These are phyloP conservation scores for Empidonax traillii DNA, from an alignment of 2,113 vertebrate species.

Conservation along the genomic window DNA sequence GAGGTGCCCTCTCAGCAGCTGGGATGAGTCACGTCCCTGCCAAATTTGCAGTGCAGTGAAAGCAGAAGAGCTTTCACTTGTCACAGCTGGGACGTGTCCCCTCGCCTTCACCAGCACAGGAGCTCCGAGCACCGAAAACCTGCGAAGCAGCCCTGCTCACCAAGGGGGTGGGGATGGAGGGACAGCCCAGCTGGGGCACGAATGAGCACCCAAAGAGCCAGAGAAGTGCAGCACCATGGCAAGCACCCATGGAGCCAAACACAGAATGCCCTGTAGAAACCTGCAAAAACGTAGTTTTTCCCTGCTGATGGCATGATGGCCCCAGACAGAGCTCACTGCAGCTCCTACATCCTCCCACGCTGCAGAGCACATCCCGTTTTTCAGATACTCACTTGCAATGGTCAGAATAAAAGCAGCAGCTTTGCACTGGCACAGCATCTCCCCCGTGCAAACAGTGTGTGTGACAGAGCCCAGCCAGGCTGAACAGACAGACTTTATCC, in stretches of 20 bases:
- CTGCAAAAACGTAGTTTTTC: not conserved
- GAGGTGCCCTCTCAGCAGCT: not conserved
- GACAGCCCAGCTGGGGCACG: not conserved
- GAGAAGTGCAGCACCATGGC: not conserved
- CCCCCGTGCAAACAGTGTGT: accelerated
- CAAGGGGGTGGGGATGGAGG: not conserved
- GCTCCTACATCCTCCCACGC: accelerated
- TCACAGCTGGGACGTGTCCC: not conserved
- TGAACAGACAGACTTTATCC: not conserved
- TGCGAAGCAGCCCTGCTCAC: not conserved
- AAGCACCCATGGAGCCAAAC: not conserved
- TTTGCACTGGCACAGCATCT: not conserved
- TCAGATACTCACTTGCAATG: not conserved
- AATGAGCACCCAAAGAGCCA: not conserved
- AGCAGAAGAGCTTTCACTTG: not conserved
- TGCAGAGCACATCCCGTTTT: not conserved
- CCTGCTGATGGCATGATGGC: not conserved
- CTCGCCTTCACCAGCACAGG: accelerated
- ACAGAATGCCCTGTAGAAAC: accelerated
- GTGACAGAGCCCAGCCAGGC: not conserved
- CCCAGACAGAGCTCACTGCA: not conserved
- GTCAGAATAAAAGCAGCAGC: not conserved
- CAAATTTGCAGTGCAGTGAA: accelerated
- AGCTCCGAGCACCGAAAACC: accelerated
- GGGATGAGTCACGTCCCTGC: not conserved